Evolutionary conservation across 37 sponge, comb jelly and placozoan genomes (phyloP), one percentile per base, ranked within the genome.

Genomic region (Diacarnus erythraeanus): DNA sequence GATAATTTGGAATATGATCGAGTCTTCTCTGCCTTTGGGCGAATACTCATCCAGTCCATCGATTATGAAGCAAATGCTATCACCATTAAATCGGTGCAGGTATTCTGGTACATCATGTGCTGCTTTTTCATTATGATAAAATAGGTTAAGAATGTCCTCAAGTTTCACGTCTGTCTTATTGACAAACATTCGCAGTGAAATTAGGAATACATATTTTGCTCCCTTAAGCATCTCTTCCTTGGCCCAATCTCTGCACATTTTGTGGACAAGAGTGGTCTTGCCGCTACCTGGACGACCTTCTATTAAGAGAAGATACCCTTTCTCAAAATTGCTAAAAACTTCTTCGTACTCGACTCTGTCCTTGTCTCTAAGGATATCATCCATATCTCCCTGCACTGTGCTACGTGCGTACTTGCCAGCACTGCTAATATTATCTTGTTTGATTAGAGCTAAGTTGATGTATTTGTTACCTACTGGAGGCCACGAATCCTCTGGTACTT

Each of bases 241-340:
- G 22, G 78, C 78, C 78, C 85, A 84, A 69, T 84, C 85, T 33
- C 42, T 56, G 78, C 51, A 34, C 10, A 84, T 15, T n/a, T 84
- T 77, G 31, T 40, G 39, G 36, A 77, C 23, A 20, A 84, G 64
- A 27, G 78, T 70, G 30, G 78, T 72, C 68, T 84, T 84, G 0
- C 85, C 85, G 29, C 61, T 23, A n/a, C 78, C 85, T 58, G 85
- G 85, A 25, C 85, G 61, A 6, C 85, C 85, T 66, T 71, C 71
- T 21, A 84, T 35, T 17, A 84, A 54, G 17, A 77, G 29, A 22
- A 70, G n/a, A 2, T 5, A 18, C 23, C 71, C 71, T 2, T n/a
- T 34, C 2, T 37, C n/a, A 8, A 40, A 18, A 12, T 64, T 23
- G 17, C 54, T 23, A 65, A 83, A 83, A 0, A 42, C 68, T 2